Percentiles rank a stretch among this genome's conserved stretches.
Conservation (phyloP, 2,797 vertebrate species). For the Hybognathus amarus region DNA sequence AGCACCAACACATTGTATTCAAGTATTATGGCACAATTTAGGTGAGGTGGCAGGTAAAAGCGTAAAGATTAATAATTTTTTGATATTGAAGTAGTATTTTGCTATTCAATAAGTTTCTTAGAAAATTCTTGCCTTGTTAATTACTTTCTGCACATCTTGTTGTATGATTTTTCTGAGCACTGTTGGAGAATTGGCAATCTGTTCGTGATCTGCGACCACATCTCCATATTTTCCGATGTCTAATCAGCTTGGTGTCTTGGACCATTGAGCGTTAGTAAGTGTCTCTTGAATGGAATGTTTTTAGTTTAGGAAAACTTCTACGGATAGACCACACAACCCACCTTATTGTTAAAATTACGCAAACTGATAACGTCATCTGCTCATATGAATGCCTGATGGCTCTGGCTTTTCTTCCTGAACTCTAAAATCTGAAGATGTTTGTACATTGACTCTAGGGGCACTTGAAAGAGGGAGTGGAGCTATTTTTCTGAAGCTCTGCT, state of each 20-base stretch:
- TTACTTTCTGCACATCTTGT: not conserved
- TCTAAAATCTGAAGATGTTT: constrained; percentile 55
- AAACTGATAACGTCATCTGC: constrained; percentile 50
- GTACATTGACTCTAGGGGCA: constrained; percentile 30
- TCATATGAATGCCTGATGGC: constrained; percentile 54
- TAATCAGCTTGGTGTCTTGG: constrained; percentile 1
- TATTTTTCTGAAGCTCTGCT: constrained; percentile 51
- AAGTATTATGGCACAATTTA: not conserved
- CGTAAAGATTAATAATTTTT: not conserved
- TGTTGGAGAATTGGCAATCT: not conserved
- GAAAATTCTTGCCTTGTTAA: not conserved
- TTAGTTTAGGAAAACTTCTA: constrained; percentile 27
- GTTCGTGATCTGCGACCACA: constrained; percentile 1
- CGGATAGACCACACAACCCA: not conserved
- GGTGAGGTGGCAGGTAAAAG: not conserved
- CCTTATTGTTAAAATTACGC: constrained; percentile 29
- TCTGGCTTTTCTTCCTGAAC: constrained; percentile 52
- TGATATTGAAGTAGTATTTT: not conserved
- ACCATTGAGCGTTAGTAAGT: constrained; percentile 17
- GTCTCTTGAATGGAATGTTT: constrained; percentile 27
- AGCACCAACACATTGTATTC: not conserved
- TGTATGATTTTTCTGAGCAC: not conserved
- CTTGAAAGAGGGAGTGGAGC: constrained; percentile 46
- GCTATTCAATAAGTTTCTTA: too few species aligned
- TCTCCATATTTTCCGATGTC: not conserved